Evolutionary conservation across 2,797 vertebrate species (phyloP).

Genomic region (Sebastes nivosus): DNA sequence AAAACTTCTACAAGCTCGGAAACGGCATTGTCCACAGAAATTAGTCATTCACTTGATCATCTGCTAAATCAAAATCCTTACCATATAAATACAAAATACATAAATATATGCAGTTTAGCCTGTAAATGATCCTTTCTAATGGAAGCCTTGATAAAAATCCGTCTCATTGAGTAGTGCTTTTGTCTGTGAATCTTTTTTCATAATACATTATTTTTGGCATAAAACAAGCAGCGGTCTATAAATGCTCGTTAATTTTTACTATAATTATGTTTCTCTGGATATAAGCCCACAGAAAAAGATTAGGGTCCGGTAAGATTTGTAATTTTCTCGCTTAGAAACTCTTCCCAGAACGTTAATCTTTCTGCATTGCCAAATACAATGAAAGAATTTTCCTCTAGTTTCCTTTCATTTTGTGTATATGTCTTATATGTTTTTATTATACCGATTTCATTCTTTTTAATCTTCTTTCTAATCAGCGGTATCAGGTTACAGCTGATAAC

Average conservation of each 20-base stretch:
- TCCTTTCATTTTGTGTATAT: background rate
- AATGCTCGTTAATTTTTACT: background rate
- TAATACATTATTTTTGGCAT: background rate
- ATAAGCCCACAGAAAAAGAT: background rate
- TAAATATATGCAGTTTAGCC: background rate
- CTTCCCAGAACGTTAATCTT: background rate
- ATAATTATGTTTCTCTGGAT: conserved; percentile 7
- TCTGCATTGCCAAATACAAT: conserved; percentile 4
- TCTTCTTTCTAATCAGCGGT: background rate
- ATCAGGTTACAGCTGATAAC: background rate
- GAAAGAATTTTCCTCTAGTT: background rate
- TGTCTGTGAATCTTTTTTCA: background rate
- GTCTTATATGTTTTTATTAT: background rate
- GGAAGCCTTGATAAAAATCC: too few relatives aligned
- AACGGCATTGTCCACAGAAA: too few relatives aligned
- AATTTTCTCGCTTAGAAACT: background rate
- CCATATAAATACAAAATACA: too few relatives aligned
- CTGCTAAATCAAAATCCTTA: too few relatives aligned
- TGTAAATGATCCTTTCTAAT: background rate
- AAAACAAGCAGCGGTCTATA: background rate
- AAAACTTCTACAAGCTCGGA: too few relatives aligned
- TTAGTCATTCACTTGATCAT: too few relatives aligned
- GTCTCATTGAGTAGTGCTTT: background rate
- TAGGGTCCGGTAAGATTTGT: background rate
- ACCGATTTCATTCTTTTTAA: background rate